Evolutionary conservation across 2,797 vertebrate species (phyloP).

Genomic region (Rhodeus uyekii): DNA sequence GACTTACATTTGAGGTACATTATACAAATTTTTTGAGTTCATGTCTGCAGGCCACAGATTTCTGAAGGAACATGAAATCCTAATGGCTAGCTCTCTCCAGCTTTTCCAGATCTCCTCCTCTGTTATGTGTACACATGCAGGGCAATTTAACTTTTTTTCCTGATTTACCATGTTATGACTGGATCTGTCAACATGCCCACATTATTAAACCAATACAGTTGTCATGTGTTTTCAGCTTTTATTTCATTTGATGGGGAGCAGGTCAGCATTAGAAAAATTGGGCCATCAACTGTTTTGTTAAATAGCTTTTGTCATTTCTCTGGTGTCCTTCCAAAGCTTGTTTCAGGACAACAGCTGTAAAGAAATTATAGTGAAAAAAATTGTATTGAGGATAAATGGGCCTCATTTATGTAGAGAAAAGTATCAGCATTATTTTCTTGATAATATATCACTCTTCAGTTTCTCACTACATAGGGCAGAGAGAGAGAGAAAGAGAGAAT

Average conservation of each 20-base stretch:
- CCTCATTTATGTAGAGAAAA: neutral
- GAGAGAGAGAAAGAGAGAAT: too few species aligned
- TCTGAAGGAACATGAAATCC: neutral
- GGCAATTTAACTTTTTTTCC: slow-evolving; percentile 7
- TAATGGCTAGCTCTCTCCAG: neutral
- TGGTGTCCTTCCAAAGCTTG: slow-evolving; percentile 52
- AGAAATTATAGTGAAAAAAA: neutral
- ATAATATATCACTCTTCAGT: slow-evolving; percentile 52
- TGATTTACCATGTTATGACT: slow-evolving; percentile 29
- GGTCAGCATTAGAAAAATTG: slow-evolving; percentile 62
- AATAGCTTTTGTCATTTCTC: slow-evolving; percentile 64
- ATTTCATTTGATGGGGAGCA: slow-evolving; percentile 27
- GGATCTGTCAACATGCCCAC: neutral
- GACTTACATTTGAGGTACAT: neutral
- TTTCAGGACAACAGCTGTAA: slow-evolving; percentile 44
- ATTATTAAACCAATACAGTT: slow-evolving; percentile 19
- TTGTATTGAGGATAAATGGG: neutral
- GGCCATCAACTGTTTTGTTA: slow-evolving; percentile 58
- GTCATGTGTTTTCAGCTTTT: slow-evolving; percentile 44
- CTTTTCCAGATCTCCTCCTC: neutral
- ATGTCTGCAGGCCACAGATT: neutral
- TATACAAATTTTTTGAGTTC: neutral
- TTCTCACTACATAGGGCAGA: neutral
- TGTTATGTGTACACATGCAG: neutral
- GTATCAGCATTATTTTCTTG: neutral